Conservation (phyloP, 1,140 invertebrate genomes). For the Acromyrmex charruanus region DNA sequence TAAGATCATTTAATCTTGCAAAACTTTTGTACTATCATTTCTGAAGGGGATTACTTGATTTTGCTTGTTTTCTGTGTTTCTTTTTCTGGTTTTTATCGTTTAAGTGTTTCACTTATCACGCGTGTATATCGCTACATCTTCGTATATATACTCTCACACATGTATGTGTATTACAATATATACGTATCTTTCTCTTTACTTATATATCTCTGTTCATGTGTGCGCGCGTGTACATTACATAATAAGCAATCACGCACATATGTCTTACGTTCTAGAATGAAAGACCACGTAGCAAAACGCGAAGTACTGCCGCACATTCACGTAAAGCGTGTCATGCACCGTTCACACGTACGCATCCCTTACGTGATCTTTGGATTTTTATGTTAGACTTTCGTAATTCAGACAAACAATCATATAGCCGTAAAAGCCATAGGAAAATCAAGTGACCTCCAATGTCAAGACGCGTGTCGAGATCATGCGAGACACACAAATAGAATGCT, state of each 20-base stretch:
- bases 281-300: conserved; percentile 51
- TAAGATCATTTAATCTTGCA: conserved; percentile 52
- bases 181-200: conserved; percentile 6
- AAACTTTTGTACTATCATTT: conserved; percentile 72
- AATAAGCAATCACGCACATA: conserved; percentile 41
- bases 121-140: conserved; percentile 61
- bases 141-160: neutral
- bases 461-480: conserved; percentile 43
- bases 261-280: conserved; percentile 36
- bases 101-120: conserved; percentile 66
- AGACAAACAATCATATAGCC: neutral
- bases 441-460: conserved; percentile 75
- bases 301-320: conserved; percentile 54
- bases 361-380: conserved; percentile 19
- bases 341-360: conserved; percentile 43
- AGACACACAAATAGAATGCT: conserved; percentile 36
- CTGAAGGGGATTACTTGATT: conserved; percentile 84
- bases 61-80: conserved; percentile 80
- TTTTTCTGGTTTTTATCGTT: conserved; percentile 72
- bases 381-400: neutral
- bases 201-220: conserved; percentile 5
- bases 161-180: conserved; percentile 13
- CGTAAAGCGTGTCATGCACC: conserved; percentile 59
- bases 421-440: conserved; percentile 74
- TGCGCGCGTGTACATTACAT: conserved; percentile 49